Evolutionary conservation across 2,888 invertebrate species (phyloP), one percentile per base, ranked within the genome.

Genomic region (Junonia oenone): DNA sequence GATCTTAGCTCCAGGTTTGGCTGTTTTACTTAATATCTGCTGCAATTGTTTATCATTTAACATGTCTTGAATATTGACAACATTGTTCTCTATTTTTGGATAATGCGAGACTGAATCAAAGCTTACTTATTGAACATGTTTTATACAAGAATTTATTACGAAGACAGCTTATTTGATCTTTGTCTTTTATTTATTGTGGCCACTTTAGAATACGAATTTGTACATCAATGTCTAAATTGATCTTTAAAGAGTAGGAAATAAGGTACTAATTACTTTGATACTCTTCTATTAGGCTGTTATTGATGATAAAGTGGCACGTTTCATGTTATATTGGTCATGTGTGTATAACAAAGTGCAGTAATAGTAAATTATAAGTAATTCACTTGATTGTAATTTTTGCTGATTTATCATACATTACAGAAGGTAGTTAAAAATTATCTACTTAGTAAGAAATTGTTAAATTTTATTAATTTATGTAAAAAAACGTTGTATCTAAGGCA

Each of bases 41-140:
- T 65, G 55, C 0, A 83, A 55, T 54, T 81, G 76, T 17, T 72
- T 74, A 38, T 75, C 72, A 3, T 64, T 69, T 19, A 84, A 59
- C 0, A 83, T 55, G 17, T 73, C 67, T 27, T 58, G 51, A 9
- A 65, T 13, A 6, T 6, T 37, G n/a, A n/a, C n/a, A n/a, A n/a
- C 6, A 9, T 19, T 9, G 9, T 11, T 37, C 46, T 55, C 51
- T 51, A 55, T 51, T 15, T 51, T 43, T 13, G n/a, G 6, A 13
- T 3, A 9, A 14, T 33, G 6, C 6, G 43, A 13, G 13, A 26
- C 26, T 13, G 5, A 11, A 13, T 9, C 2, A n/a, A 43, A 26
- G 8, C 26, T n/a, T 26, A n/a, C 6, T 8, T 11, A 11, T 0
- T 43, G 6, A n/a, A 13, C 8, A 13, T 6, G 43, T 26, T 43